Base-by-base conservation (phyloP, 1,140 invertebrate genomes). In the Cydia fagiglandana region DNA sequence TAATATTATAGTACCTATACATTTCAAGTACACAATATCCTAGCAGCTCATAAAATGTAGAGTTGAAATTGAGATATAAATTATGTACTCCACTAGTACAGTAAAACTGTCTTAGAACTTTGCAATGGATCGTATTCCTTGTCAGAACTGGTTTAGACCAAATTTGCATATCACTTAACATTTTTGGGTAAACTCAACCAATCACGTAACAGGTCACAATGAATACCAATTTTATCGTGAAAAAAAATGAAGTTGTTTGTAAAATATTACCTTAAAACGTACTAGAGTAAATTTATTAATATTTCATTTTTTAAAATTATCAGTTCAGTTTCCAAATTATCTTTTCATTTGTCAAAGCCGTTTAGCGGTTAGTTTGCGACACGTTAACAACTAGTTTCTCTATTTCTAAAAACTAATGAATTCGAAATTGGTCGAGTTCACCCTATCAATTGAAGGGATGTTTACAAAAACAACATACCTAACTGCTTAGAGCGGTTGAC, bases 61-160 rank as follows among this genome's bases (percentile, higher is more conserved):
- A 61, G n/a, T 9, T 20, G 56, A 61, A 61, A 61, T 24, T 61
- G 56, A 61, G 20, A 10, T 12, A 12, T 61, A 24, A 61, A 61
- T 10, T 61, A 61, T 61, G 20, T 17, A 61, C n/a, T 61, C 7
- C 9, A 61, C 56, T 12, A 61, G n/a, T 24, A 61, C 17, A 20
- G 56, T 24, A 61, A 61, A 61, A 24, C 56, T 1, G 56, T n/a
- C 56, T 61, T 61, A 24, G 10, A 61, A 6, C 56, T 12, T 61
- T 61, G 17, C 56, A 61, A 17, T 20, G 56, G 20, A n/a, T 61
- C 56, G 56, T 61, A 61, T 61, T 61, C 56, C 56, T 61, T 24
- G 20, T 61, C 20, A 20, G 20, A 24, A 61, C 20, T 61, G 56
- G 56, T 61, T 61, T 56, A 56, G 6, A 17, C 2, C n/a, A 15